Conservation (phyloP, 2,797 vertebrate genomes). For the Aeoliscus strigatus region DNA sequence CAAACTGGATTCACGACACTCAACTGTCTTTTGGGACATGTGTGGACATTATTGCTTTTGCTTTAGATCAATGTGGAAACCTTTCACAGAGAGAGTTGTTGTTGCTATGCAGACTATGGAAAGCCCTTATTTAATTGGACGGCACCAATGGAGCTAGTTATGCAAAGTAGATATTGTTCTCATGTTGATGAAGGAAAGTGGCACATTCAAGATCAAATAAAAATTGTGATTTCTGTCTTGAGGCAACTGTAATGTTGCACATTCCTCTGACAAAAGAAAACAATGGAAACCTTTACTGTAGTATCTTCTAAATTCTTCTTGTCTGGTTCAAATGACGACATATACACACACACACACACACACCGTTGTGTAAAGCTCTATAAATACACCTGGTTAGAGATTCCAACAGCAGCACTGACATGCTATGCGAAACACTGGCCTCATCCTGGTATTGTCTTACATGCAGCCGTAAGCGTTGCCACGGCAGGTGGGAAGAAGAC, state of each 20-base stretch:
- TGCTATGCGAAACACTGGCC: conserved; percentile 33
- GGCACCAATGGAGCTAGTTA: no score
- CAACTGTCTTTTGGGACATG: no score
- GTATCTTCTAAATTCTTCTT: conserved; percentile 12
- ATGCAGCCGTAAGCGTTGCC: conserved; percentile 21
- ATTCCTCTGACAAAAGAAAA: conserved; percentile 9
- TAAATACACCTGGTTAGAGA: conserved; percentile 58
- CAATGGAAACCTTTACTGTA: conserved; percentile 24
- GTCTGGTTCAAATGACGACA: conserved; percentile 30
- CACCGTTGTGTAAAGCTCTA: conserved; percentile 24
- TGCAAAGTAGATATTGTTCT: no score
- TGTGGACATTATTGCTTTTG: no score
- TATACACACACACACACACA: conserved; percentile 11
- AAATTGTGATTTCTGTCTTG: no score
- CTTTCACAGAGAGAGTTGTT: no score
- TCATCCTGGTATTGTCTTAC: conserved; percentile 55
- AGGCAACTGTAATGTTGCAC: neutral
- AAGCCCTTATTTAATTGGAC: no score
- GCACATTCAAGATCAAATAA: no score
- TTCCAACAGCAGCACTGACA: conserved; percentile 32
- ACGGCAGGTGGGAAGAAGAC: conserved; percentile 21
- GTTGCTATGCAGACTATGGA: no score
- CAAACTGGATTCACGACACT: no score
- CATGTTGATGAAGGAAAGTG: no score
- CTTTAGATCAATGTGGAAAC: no score